Conservation (phyloP, 2,113 vertebrate species). For the Ictidomys tridecemlineatus region DNA sequence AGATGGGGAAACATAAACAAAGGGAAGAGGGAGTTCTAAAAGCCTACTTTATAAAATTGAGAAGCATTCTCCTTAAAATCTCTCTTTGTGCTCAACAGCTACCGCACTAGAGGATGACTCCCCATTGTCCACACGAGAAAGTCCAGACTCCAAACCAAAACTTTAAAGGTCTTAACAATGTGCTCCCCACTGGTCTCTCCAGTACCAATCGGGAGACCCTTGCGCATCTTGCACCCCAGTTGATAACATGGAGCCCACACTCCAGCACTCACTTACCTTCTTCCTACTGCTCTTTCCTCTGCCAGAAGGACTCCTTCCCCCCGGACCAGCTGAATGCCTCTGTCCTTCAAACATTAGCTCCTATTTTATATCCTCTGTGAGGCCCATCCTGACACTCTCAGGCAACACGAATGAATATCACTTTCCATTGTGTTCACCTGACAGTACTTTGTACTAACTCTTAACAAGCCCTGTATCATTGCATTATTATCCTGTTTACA, state of each 20-base stretch:
- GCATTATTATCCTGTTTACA: not conserved
- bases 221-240: not conserved
- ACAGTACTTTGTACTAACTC: not conserved
- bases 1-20: not conserved
- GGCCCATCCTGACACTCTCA: not conserved
- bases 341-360: conserved; percentile 1
- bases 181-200: not conserved
- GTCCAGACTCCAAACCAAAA: not conserved
- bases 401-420: not conserved
- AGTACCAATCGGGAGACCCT: not conserved
- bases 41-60: not conserved
- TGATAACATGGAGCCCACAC: fast-evolving
- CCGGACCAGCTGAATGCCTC: not conserved
- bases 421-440: not conserved
- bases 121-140: not conserved
- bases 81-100: not conserved
- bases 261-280: not conserved
- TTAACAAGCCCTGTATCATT: not conserved
- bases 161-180: not conserved
- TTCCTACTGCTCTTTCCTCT: not conserved
- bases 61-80: not conserved
- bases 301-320: not conserved
- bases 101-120: not conserved
- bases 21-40: not conserved
- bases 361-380: not conserved